Evolutionary conservation across 2,888 invertebrate genomes (phyloP), one percentile per base, ranked within the genome.

Genomic region (Acleris literana): DNA sequence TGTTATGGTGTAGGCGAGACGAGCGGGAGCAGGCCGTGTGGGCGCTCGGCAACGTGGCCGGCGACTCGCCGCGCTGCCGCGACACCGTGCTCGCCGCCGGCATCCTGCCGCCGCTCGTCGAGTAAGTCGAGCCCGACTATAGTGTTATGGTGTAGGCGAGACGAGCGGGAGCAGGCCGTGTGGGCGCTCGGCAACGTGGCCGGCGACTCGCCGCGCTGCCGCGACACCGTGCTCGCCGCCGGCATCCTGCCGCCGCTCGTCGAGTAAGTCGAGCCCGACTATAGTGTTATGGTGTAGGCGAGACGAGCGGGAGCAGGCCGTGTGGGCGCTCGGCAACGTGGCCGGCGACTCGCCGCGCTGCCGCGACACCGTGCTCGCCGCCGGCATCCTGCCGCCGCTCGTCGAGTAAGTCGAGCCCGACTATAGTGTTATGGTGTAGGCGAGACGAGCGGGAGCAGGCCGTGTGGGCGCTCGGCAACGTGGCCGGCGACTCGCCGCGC

Each of bases 111-210:
- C 98, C 98, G 54, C 93, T 99, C 33, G 88, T 99, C 77, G 96
- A 97, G 98, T 98, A 90, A 94, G 95, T 94, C 91, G 98, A 99
- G 39, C 97, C 98, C 76, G 99, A 99, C 25, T 25, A 25, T 25
- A 25, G 25, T 25, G 25, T 5, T 25, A 25, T 25, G 1, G 25
- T 25, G 25, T 25, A 25, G 25, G 25, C 25, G 25, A 25, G 25
- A 25, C 5, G 25, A 5, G 25, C 25, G 25, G 25, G 25, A 25
- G 25, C 25, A 25, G 25, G 25, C 25, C 25, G 25, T 99, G 62
- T 99, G 99, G 99, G 98, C 98, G 63, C 93, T 99, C 69, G 99
- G 99, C 68, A 99, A 99, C 90, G 98, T 99, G 76, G 99, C 99
- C 63, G 99, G 99, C 13, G 99, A 99, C 90, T 98, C 98, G 62